Evolutionary conservation across 1,140 invertebrate genomes (phyloP).

Genomic region (Patella vulgata): DNA sequence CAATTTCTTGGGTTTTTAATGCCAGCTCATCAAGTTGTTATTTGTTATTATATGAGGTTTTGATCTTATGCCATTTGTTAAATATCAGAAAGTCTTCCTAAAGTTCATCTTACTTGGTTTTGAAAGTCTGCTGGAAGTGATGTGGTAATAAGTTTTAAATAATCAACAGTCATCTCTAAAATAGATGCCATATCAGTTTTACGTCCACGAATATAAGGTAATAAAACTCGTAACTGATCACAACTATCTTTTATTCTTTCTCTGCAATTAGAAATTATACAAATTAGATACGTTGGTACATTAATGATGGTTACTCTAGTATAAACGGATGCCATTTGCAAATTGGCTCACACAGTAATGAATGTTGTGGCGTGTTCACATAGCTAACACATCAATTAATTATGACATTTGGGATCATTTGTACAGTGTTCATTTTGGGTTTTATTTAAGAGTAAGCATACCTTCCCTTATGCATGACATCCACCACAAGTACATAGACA

Average conservation of each 20-base stretch:
- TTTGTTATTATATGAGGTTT: too few relatives aligned
- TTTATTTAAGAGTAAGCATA: too few relatives aligned
- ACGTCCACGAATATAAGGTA: slow-evolving; percentile 55
- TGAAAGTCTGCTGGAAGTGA: slow-evolving; percentile 53
- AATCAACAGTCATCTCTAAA: slow-evolving; percentile 58
- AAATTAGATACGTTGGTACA: not conserved
- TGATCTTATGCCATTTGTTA: too few relatives aligned
- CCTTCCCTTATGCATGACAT: too few relatives aligned
- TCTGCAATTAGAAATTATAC: slow-evolving; percentile 30
- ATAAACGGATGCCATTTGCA: not conserved
- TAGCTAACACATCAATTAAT: not conserved
- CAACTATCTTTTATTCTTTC: slow-evolving; percentile 61
- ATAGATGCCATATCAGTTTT: slow-evolving; percentile 63
- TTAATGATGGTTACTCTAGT: not conserved
- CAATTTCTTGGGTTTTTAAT: too few relatives aligned
- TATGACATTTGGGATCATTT: not conserved
- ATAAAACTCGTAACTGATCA: slow-evolving; percentile 54
- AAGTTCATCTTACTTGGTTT: slow-evolving; percentile 51
- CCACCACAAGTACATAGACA: too few relatives aligned
- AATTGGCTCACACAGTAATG: not conserved
- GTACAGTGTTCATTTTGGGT: too few relatives aligned
- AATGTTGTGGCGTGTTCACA: too few relatives aligned
- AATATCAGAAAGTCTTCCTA: too few relatives aligned
- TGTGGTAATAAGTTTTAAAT: slow-evolving; percentile 54
- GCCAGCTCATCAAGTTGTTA: too few relatives aligned